These are phyloP conservation scores for Ascidia mentula DNA, from an alignment of 23 tunicate genomes.

Conservation along the genomic window DNA sequence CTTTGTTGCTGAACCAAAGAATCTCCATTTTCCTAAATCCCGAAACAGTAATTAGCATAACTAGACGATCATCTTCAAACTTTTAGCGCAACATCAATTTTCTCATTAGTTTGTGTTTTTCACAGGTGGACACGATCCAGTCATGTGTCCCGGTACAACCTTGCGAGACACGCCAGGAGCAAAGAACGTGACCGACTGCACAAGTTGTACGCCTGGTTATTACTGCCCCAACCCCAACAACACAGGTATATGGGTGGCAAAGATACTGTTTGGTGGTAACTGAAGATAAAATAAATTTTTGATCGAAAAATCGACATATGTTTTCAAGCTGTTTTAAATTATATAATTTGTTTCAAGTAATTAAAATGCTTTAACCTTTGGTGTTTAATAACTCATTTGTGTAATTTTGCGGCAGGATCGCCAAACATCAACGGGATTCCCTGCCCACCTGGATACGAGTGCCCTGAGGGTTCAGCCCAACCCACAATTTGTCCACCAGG, in stretches of 20 bases:
- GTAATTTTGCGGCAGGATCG: slow-evolving; percentile 20
- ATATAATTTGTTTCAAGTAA: neutral
- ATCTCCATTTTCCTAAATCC: too few relatives aligned
- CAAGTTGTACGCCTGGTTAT: slow-evolving; percentile 79
- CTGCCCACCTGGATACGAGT: slow-evolving; percentile 75
- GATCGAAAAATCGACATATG: too few relatives aligned
- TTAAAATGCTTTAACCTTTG: too few relatives aligned
- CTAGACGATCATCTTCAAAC: too few relatives aligned
- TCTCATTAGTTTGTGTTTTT: neutral
- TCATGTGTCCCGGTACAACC: slow-evolving; percentile 83
- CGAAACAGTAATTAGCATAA: too few relatives aligned
- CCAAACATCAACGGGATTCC: slow-evolving; percentile 78
- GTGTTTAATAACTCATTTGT: too few relatives aligned
- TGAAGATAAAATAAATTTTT: too few relatives aligned
- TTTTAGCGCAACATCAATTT: too few relatives aligned
- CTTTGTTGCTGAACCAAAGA: too few relatives aligned
- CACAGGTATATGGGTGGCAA: slow-evolving; percentile 44
- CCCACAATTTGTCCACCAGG: slow-evolving; percentile 63
- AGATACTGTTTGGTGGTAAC: too few relatives aligned
- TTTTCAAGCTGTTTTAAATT: neutral
- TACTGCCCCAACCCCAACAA: slow-evolving; percentile 86
- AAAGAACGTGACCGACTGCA: slow-evolving; percentile 56
- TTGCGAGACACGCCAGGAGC: slow-evolving; percentile 63
- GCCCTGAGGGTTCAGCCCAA: slow-evolving; percentile 53
- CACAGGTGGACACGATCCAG: slow-evolving; percentile 82